phyloP scores from a whole-genome alignment of 2,113 vertebrate species.

The Pampusana beccarii region DNA sequence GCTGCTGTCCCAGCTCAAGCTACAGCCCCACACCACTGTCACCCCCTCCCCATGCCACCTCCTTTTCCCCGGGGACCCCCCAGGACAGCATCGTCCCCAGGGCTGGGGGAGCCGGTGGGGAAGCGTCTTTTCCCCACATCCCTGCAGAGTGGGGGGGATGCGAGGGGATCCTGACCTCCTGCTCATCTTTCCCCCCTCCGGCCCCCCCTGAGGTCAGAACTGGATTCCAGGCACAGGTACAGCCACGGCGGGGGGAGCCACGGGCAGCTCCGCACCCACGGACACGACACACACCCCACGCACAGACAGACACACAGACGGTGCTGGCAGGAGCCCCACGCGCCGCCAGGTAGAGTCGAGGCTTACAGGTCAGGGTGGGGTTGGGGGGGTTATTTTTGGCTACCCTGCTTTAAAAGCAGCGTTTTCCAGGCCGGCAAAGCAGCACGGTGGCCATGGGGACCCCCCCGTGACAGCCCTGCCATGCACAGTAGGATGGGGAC shows the following conservation, averaged over 20 bases:
- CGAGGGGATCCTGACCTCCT: background rate
- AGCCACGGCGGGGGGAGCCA: background rate
- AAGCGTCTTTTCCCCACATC: no score
- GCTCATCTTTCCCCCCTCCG: background rate
- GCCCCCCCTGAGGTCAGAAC: slow-evolving; percentile 38
- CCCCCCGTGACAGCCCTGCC: background rate
- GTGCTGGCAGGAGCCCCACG: background rate
- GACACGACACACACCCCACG: slow-evolving; percentile 3
- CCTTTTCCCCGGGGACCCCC: background rate
- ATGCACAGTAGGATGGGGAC: rapidly evolving
- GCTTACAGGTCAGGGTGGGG: background rate
- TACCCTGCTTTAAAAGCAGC: background rate
- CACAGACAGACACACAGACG: slow-evolving; percentile 1
- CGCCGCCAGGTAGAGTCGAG: background rate
- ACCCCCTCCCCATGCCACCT: background rate
- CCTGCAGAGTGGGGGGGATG: background rate
- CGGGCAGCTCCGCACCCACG: background rate
- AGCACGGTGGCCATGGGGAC: background rate
- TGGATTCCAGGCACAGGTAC: background rate
- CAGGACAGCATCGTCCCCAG: background rate
- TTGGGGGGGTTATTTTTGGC: background rate
- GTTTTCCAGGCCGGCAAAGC: background rate
- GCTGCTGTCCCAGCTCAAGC: background rate
- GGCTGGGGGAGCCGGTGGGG: background rate
- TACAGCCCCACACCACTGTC: background rate